These are phyloP conservation scores for Arbacia lixula DNA, from an alignment of 53 echinoderm and acorn worm species.

Conservation along the genomic window DNA sequence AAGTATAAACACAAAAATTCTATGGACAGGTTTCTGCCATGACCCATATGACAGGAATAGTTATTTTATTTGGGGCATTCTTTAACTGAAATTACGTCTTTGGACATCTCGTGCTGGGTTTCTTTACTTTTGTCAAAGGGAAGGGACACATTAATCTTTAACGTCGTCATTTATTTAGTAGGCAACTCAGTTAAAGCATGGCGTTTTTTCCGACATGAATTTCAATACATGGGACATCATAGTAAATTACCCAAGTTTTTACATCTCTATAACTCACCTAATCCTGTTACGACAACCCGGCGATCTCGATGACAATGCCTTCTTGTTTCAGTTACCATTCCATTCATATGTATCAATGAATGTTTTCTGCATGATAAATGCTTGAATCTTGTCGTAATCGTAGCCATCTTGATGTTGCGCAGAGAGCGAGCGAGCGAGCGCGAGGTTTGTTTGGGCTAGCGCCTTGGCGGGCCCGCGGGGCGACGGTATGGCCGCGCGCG, in stretches of 20 bases:
- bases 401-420: neutral
- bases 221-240: neutral
- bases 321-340: neutral
- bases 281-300: slow-evolving; percentile 29
- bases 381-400: neutral
- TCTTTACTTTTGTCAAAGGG: no score
- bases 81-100: no score
- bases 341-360: neutral
- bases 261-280: slow-evolving; percentile 1
- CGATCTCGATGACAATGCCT: neutral
- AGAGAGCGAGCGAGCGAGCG: no score
- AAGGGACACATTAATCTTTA: neutral
- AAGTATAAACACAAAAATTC: no score
- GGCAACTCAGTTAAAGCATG: neutral
- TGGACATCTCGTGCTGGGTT: no score
- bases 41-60: no score
- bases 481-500: no score
- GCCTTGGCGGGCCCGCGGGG: no score
- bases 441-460: no score
- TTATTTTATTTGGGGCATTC: no score
- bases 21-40: no score
- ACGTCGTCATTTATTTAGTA: neutral
- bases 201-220: neutral
- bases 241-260: neutral
- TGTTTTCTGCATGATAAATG: neutral